Conservation (phyloP, 2,113 vertebrate species). For the Catharus fuscescens region DNA sequence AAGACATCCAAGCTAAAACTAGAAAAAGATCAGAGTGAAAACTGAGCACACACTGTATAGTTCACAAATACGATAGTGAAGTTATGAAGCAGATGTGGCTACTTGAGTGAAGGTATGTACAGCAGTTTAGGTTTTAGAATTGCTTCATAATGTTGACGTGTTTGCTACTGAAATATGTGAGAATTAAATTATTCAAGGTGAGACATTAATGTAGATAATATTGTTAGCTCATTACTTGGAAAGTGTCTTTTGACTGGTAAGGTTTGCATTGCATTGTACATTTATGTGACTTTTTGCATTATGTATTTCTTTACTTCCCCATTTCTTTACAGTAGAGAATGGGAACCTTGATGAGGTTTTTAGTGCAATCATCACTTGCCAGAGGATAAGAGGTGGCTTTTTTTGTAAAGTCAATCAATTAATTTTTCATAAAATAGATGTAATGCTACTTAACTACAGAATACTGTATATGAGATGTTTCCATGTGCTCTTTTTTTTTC, state of each 20-base stretch:
- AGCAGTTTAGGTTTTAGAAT: constrained; percentile 3
- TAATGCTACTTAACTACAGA: background rate
- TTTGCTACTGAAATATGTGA: background rate
- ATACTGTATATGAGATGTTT: background rate
- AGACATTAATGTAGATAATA: background rate
- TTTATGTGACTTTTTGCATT: background rate
- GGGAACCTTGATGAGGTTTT: background rate
- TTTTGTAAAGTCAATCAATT: background rate
- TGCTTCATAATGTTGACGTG: background rate
- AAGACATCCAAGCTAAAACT: background rate
- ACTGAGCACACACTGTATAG: background rate
- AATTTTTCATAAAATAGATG: background rate
- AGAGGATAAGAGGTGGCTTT: background rate
- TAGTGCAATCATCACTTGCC: background rate
- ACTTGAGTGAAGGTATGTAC: constrained; percentile 56
- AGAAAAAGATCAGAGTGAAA: constrained; percentile 1
- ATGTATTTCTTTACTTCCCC: background rate
- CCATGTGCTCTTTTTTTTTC: background rate
- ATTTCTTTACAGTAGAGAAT: background rate
- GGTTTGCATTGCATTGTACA: background rate
- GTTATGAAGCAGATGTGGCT: constrained; percentile 24
- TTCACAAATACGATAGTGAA: background rate
- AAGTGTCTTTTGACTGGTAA: background rate
- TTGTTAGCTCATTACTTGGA: background rate
- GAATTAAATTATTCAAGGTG: background rate